These are phyloP conservation scores for Pollenia griseotomentosa DNA, from an alignment of 2,888 invertebrate species.

Conservation along the genomic window DNA sequence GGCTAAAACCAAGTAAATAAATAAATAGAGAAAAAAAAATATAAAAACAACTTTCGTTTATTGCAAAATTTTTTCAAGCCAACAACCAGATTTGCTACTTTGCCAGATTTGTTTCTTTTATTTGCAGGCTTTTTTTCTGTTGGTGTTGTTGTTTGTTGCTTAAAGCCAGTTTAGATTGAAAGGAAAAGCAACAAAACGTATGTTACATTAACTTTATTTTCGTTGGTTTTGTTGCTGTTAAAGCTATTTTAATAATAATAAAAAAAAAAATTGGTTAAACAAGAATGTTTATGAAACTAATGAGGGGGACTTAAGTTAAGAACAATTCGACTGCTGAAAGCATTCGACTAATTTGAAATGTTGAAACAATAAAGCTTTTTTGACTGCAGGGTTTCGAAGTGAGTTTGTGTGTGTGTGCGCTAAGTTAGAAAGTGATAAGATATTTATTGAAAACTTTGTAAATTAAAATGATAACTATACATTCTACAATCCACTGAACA, in stretches of 20 bases:
- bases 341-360: too few relatives aligned
- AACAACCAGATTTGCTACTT: conserved; percentile 69
- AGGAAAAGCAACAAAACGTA: conserved; percentile 61
- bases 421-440: too few relatives aligned
- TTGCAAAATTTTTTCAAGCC: conserved; percentile 67
- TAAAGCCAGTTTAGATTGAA: conserved; percentile 69
- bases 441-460: too few relatives aligned
- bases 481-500: too few relatives aligned
- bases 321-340: too few relatives aligned
- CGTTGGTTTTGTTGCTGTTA: conserved; percentile 17
- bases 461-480: too few relatives aligned
- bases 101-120: conserved; percentile 46
- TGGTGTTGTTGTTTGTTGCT: conserved; percentile 10
- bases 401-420: too few relatives aligned
- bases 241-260: background rate
- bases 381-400: too few relatives aligned
- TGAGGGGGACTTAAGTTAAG: too few relatives aligned
- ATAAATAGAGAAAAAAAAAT: conserved; percentile 10
- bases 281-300: too few relatives aligned
- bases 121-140: background rate
- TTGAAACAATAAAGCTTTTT: too few relatives aligned
- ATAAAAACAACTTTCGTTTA: conserved; percentile 73
- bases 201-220: conserved; percentile 45
- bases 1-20: conserved; percentile 4
- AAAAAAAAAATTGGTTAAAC: too few relatives aligned